Conservation (phyloP, 2,113 vertebrate genomes). For the Podarcis raffonei region DNA sequence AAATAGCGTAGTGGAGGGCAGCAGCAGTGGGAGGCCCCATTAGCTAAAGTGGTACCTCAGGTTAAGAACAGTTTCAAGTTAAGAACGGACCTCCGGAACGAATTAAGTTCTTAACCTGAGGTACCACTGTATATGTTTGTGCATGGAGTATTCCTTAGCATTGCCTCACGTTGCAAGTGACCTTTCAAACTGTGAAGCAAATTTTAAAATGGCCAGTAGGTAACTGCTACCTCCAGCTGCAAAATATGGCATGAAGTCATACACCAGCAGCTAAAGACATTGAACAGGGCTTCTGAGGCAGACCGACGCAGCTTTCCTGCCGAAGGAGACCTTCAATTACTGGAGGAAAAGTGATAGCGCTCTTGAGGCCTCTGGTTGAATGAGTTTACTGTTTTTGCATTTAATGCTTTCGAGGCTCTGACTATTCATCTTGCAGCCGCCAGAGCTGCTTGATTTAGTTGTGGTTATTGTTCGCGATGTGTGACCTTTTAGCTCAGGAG, state of each 20-base stretch:
- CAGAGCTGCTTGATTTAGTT: background rate
- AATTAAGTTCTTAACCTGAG: no score
- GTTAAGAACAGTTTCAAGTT: no score
- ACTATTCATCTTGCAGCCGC: background rate
- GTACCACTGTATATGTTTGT: background rate
- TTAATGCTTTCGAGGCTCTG: background rate
- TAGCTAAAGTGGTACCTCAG: no score
- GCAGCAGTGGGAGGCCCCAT: no score
- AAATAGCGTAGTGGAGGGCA: no score
- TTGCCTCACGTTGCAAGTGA: background rate
- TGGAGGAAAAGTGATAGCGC: background rate
- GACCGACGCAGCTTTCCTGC: background rate
- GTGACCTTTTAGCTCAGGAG: background rate
- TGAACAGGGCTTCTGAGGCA: background rate
- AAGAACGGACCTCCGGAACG: no score
- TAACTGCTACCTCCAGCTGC: background rate
- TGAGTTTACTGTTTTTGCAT: background rate
- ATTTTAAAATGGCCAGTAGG: no score
- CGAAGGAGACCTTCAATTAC: background rate
- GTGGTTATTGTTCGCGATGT: background rate
- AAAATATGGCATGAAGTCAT: background rate
- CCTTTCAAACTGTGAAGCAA: background rate
- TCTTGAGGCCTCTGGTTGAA: background rate
- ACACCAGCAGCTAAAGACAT: background rate
- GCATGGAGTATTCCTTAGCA: background rate